Evolutionary conservation across 2,113 vertebrate species (phyloP).

Genomic region (Cyrtonyx montezumae): DNA sequence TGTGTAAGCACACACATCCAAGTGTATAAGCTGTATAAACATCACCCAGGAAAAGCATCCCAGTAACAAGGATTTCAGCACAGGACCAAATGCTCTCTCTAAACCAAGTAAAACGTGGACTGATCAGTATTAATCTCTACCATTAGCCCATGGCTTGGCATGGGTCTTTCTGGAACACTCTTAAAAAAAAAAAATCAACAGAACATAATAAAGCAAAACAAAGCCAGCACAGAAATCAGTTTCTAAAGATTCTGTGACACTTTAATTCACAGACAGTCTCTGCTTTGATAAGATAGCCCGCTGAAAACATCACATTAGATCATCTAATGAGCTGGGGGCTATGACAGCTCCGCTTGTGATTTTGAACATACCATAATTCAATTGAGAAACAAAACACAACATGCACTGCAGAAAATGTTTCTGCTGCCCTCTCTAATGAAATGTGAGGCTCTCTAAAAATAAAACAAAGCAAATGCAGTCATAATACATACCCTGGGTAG

Average conservation of each 20-base stretch:
- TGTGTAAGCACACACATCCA: not conserved
- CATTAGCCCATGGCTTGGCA: not conserved
- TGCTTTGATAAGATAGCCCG: not conserved
- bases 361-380: not conserved
- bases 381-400: not conserved
- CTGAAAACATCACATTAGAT: not conserved
- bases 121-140: not conserved
- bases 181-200: not conserved
- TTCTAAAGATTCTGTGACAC: not conserved
- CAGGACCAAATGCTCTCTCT: not conserved
- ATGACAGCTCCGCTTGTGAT: not conserved
- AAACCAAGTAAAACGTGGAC: not conserved
- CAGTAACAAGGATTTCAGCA: not conserved
- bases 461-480: not conserved
- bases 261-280: not conserved
- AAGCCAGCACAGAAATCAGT: not conserved
- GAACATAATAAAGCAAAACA: not conserved
- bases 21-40: not conserved
- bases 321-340: slow-evolving; percentile 35
- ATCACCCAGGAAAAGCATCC: not conserved
- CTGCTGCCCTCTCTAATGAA: not conserved
- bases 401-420: not conserved
- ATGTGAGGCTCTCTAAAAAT: not conserved
- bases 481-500: fast-evolving
- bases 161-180: not conserved